Base-by-base conservation (phyloP, 2,797 vertebrate genomes). In the Sebastes umbrosus region DNA sequence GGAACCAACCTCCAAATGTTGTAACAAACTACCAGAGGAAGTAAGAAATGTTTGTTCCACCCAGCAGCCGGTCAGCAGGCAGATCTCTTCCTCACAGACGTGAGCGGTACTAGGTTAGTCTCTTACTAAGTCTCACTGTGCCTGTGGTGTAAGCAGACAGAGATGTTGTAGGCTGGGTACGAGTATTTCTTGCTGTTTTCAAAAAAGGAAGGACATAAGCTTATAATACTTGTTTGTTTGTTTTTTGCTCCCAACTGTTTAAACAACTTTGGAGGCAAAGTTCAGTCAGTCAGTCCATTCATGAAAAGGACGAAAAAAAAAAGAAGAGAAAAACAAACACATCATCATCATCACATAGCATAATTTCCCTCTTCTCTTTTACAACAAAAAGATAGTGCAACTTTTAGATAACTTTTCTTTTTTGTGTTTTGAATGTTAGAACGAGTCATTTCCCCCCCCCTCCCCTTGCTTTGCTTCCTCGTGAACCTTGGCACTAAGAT, bases 401-500 rank as follows among this genome's bases (percentile, higher is more conserved):
- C 96, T 97, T 94, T 97, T 93, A 92, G 91, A 93, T 89, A 94
- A 92, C 87, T 91, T 90, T 93, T 93, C 84, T 92, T 93, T 79
- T 87, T 77, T 93, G 84, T 93, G 85, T 93, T 91, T 90, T 86
- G 95, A 96, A 96, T 96, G 96, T 96, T 95, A 94, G 93, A 94
- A 96, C 88, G 90, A 95, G 95, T 95, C 92, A 92, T 92, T 89
- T 92, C 3, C 52, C 3, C 52, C 94, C 92, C 7, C 52, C 22
- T 52, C 95, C 95, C 90, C 94, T 84, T 82, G 77, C 77, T 96
- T 96, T 94, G 89, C 93, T 94, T 94, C 95, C 91, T 94, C 90
- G 80, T 96, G 96, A 95, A 97, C 95, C 96, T 97, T 98, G 97
- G 97, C 97, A 98, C 97, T 97, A 96, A 95, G 94, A 97, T 97